Percentiles rank a stretch among this genome's conserved stretches.
Evolutionary conservation across 1,140 invertebrate genomes (phyloP).

Genomic region (Caenorhabditis tropicalis): DNA sequence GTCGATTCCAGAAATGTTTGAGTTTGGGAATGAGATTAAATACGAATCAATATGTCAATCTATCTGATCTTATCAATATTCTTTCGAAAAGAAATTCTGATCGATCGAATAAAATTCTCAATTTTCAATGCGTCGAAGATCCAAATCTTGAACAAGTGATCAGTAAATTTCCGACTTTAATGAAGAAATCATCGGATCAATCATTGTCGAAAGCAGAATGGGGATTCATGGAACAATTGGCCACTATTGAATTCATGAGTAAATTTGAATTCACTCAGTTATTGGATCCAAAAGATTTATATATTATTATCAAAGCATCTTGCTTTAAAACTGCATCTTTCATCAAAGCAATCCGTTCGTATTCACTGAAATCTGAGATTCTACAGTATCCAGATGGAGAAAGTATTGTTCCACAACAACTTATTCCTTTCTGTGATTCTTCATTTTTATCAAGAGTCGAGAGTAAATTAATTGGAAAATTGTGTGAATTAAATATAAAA

Average conservation of each 20-base stretch:
- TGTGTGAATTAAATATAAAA: background rate
- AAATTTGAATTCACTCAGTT: slow-evolving; percentile 2
- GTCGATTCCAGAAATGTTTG: background rate
- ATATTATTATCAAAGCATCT: background rate
- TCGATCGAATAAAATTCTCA: background rate
- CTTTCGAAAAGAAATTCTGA: background rate
- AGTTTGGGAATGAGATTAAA: background rate
- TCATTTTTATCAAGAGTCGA: background rate
- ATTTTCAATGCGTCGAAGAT: background rate
- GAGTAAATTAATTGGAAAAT: background rate
- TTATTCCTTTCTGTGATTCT: background rate
- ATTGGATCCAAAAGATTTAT: background rate
- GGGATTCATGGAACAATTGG: slow-evolving; percentile 35
- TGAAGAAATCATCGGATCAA: background rate
- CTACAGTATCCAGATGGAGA: slow-evolving; percentile 9
- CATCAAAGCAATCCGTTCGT: slow-evolving; percentile 9
- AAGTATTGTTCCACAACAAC: background rate
- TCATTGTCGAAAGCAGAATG: background rate
- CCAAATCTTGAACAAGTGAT: background rate
- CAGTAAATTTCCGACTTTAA: background rate
- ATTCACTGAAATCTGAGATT: background rate
- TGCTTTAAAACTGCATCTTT: background rate
- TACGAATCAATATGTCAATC: slow-evolving; percentile 19
- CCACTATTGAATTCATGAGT: slow-evolving; percentile 7
- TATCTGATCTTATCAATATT: background rate